Evolutionary conservation across 2,888 invertebrate genomes (phyloP), one percentile per base, ranked within the genome.

Genomic region (Ariolimax columbianus): DNA sequence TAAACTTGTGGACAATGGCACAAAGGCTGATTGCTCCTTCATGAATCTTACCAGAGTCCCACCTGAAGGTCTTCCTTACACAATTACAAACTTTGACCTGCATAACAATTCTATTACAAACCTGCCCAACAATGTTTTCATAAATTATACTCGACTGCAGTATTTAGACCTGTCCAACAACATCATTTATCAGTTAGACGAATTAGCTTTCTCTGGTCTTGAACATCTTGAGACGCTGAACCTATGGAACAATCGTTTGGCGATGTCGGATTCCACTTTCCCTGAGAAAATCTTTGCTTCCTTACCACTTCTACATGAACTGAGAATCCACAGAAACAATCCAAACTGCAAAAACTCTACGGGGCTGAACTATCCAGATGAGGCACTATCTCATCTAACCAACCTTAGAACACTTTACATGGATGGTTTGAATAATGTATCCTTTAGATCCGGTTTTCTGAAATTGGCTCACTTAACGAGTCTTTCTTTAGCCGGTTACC

Each of bases 371-470:
- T 86, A 86, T 70, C 84, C 86, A 30, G 84, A 86, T 68, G 19
- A 55, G 14, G 84, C 84, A 7, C 43, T 86, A n/a, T 84, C 78
- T 0, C 36, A 11, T 4, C 75, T 86, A 7, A 73, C 63, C 17
- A 59, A 38, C 23, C 73, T 86, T 55, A 66, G 9, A 23, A 36
- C 17, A 6, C 66, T 86, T 26, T 55, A 70, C 43, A 43, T 86
- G 66, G 86, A 86, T 59, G 86, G 86, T 0, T 36, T 86, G 7
- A 43, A 40, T 7, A 14, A 59, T n/a, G 47, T 17, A 38, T 30
- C 51, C 30, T 84, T 86, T 66, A 79, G 86, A 26, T 36, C 66
- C 17, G 84, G 84, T 4, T 86, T 86, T 43, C 11, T 1, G 17
- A 73, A 79, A 40, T n/a, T 86, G 79, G 78, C 66, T 3, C 38